Conservation (phyloP, 2,888 invertebrate genomes). For the Xanthia togata region DNA sequence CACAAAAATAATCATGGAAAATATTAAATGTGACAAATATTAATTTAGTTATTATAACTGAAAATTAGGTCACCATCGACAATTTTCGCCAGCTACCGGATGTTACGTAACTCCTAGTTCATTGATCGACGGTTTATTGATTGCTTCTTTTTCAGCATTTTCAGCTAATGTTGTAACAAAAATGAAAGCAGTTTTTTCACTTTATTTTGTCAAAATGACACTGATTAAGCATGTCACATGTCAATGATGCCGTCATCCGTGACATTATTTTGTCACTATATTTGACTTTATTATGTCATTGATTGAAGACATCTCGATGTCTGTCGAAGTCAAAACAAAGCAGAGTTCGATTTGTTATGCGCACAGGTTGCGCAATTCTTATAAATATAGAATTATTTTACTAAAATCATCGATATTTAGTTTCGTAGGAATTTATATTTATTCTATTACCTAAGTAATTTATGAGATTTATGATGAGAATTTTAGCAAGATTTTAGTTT, state of each 20-base stretch:
- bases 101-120: conserved; percentile 50
- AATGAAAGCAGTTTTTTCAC: not conserved
- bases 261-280: conserved; percentile 57
- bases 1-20: not conserved
- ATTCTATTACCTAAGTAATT: not conserved
- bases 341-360: not conserved
- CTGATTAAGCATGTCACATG: conserved; percentile 46
- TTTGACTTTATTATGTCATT: conserved; percentile 53
- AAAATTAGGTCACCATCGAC: conserved; percentile 61
- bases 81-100: conserved; percentile 53
- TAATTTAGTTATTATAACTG: not conserved
- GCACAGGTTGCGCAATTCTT: conserved; percentile 18
- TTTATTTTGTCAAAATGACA: conserved; percentile 46
- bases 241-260: conserved; percentile 56
- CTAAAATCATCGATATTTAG: not conserved
- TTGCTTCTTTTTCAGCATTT: conserved; percentile 40
- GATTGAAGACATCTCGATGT: conserved; percentile 25
- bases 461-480: not conserved
- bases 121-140: conserved; percentile 45
- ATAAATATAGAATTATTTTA: not conserved
- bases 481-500: not conserved
- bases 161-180: not conserved
- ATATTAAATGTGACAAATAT: not conserved
- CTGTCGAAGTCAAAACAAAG: conserved; percentile 33
- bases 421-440: not conserved